A percentile compares a stretch with the other conserved stretches of the same genome.
These are phyloP conservation scores for Nomada fabriciana DNA, from an alignment of 2,888 invertebrate genomes.

Conservation along the genomic window DNA sequence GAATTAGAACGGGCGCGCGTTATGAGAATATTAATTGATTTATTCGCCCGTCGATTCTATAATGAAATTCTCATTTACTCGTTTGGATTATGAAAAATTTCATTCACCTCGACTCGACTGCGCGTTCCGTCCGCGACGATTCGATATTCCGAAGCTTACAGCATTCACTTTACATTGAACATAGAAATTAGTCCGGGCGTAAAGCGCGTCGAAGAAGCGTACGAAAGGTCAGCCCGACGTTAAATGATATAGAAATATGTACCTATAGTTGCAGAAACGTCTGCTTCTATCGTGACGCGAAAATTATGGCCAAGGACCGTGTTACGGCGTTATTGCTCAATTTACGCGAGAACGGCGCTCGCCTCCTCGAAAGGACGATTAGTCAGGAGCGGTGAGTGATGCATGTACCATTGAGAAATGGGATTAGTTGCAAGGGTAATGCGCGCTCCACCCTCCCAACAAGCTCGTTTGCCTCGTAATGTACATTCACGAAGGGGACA, in stretches of 20 bases:
- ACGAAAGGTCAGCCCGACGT: too few species aligned
- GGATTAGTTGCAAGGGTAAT: constrained; percentile 64
- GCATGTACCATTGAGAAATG: constrained; percentile 64
- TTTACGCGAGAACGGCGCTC: constrained; percentile 54
- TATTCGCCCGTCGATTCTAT: constrained; percentile 34
- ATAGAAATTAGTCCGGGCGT: too few species aligned
- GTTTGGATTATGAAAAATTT: constrained; percentile 11
- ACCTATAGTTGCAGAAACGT: not conserved
- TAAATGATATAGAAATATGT: too few species aligned
- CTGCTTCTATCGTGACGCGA: constrained; percentile 16
- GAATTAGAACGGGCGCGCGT: constrained; percentile 51
- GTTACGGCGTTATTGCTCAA: constrained; percentile 62
- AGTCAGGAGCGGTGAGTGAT: constrained; percentile 60
- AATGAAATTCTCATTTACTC: constrained; percentile 30
- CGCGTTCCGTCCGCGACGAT: not conserved
- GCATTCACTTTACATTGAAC: too few species aligned
- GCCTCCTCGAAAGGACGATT: constrained; percentile 58
- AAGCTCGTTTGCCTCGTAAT: constrained; percentile 54
- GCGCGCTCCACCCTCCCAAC: constrained; percentile 50
- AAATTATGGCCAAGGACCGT: constrained; percentile 48
- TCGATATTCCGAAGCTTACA: too few species aligned
- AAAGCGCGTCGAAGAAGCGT: too few species aligned
- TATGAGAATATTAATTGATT: constrained; percentile 56
- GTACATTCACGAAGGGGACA: constrained; percentile 50
- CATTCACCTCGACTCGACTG: not conserved